Base-by-base conservation (phyloP, 1,140 invertebrate genomes). In the Alviniconcha marisindica region DNA sequence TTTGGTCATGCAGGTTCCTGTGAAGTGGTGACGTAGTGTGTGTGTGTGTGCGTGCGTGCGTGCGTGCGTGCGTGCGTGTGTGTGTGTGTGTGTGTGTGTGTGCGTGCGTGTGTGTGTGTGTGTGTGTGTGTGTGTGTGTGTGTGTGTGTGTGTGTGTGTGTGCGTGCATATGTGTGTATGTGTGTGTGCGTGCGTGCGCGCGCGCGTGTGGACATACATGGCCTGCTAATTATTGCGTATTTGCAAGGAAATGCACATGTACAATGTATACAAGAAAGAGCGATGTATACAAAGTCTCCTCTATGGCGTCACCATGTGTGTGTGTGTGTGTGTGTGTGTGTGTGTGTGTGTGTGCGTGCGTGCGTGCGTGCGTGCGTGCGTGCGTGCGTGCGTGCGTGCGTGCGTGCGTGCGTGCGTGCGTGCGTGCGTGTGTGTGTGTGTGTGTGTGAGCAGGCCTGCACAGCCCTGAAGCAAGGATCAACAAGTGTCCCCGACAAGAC, bases 361-460 rank as follows among this genome's bases (percentile, higher is more conserved):
- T 24, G 36, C 48, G 4, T 54, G 36, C 36, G 38, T 28, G 69
- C 54, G 28, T 40, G 82, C 21, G 76, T 81, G 31, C n/a, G 18
- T 77, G 51, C 48, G 5, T 80, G 82, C 79, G 78, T 54, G 1
- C 84, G 85, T 69, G 24, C n/a, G 28, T 69, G 21, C 36, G 38
- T 69, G 40, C 38, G 38, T 71, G 24, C 71, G 51, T 56, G 60
- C 71, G n/a, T 56, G 10, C 21, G 38, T 42, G 38, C n/a, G 60
- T 44, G 10, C 24, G 28, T 44, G 18, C 33, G 18, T 54, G 24
- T 54, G 38, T 28, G 69, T 71, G 14, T 38, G 82, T 36, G 76
- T 81, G 18, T 36, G 10, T 77, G 51, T 63, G n/a, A n/a, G 4
- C 83, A 87, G 86, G 77, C 56, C 0, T 87, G 86, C 48, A n/a